Evolutionary conservation across 1,140 invertebrate species (phyloP).

Genomic region (Tyrophagus putrescentiae): DNA sequence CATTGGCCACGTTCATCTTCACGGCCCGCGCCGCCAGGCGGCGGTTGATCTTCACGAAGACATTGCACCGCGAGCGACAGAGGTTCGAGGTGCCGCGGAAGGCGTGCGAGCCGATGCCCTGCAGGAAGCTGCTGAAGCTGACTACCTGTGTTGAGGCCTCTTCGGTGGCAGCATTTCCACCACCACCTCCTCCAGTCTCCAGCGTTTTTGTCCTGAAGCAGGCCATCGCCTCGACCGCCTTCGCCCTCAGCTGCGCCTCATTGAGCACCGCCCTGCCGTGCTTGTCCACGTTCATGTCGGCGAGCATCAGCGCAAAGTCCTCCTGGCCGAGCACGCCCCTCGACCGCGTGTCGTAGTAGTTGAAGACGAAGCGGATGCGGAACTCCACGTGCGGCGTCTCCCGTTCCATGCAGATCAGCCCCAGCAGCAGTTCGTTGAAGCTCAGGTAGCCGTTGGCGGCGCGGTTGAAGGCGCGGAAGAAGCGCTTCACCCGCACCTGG

Average conservation of each 20-base stretch:
- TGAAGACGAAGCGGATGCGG: slow-evolving; percentile 17
- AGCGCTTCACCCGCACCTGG: not conserved
- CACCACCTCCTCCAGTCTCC: not conserved
- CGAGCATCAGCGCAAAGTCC: slow-evolving; percentile 1
- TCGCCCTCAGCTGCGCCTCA: not conserved
- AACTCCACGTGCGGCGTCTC: slow-evolving; percentile 35
- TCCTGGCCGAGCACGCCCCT: not conserved
- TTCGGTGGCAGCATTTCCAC: too few relatives aligned
- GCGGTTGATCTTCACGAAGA: slow-evolving; percentile 9
- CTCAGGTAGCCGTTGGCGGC: slow-evolving; percentile 27
- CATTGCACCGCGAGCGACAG: slow-evolving; percentile 31
- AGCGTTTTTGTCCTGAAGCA: not conserved
- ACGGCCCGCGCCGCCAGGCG: not conserved
- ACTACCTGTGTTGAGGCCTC: too few relatives aligned
- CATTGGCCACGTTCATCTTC: not conserved
- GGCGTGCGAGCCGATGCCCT: slow-evolving; percentile 40
- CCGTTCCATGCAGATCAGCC: slow-evolving; percentile 41
- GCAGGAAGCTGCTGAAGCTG: slow-evolving; percentile 37
- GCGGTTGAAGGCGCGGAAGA: slow-evolving; percentile 17
- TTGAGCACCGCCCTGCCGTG: not conserved
- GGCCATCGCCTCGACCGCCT: not conserved
- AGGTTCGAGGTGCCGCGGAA: slow-evolving; percentile 42
- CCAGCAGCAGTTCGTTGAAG: slow-evolving; percentile 38
- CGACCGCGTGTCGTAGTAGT: slow-evolving; percentile 20
- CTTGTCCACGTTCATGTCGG: not conserved